These are phyloP conservation scores for Sprattus sprattus DNA, from an alignment of 2,113 vertebrate species.

Conservation along the genomic window DNA sequence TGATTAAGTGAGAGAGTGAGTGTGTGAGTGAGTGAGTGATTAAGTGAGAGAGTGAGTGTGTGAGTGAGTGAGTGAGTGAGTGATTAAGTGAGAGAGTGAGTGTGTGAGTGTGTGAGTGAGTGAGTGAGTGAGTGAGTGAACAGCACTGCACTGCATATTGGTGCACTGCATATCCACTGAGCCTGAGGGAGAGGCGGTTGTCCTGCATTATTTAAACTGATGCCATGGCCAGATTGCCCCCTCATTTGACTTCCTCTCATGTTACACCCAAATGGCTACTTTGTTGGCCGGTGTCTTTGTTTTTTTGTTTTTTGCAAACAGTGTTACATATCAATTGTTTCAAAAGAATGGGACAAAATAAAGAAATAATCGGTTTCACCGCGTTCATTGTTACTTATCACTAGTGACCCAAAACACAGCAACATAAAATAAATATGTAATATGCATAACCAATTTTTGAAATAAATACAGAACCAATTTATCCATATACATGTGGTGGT, in stretches of 20 bases:
- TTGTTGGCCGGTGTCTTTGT: background rate
- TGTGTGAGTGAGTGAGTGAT: too few species aligned
- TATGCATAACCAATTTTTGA: slow-evolving; percentile 28
- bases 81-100: too few species aligned
- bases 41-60: too few species aligned
- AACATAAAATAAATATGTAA: slow-evolving; percentile 20
- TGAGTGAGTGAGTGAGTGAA: too few species aligned
- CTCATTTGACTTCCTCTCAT: background rate
- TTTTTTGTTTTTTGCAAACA: background rate
- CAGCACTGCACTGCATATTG: too few species aligned
- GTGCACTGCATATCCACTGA: too few species aligned
- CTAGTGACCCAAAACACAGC: slow-evolving; percentile 1
- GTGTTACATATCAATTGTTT: background rate
- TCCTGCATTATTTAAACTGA: slow-evolving; percentile 12
- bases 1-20: too few species aligned
- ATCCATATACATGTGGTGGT: background rate
- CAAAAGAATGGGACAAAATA: background rate
- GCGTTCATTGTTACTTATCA: background rate
- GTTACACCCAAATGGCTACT: slow-evolving; percentile 4
- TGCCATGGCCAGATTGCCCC: background rate
- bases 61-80: too few species aligned
- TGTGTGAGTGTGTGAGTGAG: too few species aligned
- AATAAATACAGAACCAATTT: slow-evolving; percentile 35
- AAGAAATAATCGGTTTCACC: background rate
- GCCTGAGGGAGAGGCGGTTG: too few species aligned